phyloP scores from a whole-genome alignment of 2,797 vertebrate species.

The Myripristis jacobus region DNA sequence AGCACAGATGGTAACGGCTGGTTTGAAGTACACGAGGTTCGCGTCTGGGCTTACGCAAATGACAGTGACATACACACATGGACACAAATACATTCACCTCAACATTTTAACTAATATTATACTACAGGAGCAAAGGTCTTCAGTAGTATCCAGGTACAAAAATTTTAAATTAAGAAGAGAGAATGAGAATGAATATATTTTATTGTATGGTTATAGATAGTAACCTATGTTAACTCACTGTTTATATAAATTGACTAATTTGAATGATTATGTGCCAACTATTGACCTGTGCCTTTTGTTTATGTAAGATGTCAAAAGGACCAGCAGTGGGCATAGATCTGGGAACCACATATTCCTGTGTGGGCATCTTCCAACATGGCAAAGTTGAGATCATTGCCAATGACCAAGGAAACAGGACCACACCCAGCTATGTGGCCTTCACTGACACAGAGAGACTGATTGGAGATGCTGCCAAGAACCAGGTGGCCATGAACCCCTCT shows the following conservation, averaged over 20 bases:
- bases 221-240: background rate
- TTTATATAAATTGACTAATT: background rate
- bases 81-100: background rate
- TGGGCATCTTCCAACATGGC: slow-evolving; percentile 88
- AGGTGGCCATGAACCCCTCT: slow-evolving; percentile 92
- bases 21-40: background rate
- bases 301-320: slow-evolving; percentile 84
- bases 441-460: slow-evolving; percentile 91
- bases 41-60: slow-evolving; percentile 20
- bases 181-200: background rate
- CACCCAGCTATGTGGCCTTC: slow-evolving; percentile 93
- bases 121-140: background rate
- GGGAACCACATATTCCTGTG: slow-evolving; percentile 88
- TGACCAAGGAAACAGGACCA: slow-evolving; percentile 90
- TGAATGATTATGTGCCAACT: background rate
- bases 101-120: background rate
- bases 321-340: slow-evolving; percentile 88
- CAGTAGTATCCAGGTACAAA: background rate
- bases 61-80: slow-evolving; percentile 5
- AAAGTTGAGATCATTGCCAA: slow-evolving; percentile 90
- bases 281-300: slow-evolving; percentile 15
- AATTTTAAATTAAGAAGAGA: background rate
- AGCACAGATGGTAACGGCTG: slow-evolving; percentile 1
- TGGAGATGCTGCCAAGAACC: slow-evolving; percentile 93
- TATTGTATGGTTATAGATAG: no score